These are phyloP conservation scores for Acleris holmiana DNA, from an alignment of 2,888 invertebrate genomes.

Conservation along the genomic window DNA sequence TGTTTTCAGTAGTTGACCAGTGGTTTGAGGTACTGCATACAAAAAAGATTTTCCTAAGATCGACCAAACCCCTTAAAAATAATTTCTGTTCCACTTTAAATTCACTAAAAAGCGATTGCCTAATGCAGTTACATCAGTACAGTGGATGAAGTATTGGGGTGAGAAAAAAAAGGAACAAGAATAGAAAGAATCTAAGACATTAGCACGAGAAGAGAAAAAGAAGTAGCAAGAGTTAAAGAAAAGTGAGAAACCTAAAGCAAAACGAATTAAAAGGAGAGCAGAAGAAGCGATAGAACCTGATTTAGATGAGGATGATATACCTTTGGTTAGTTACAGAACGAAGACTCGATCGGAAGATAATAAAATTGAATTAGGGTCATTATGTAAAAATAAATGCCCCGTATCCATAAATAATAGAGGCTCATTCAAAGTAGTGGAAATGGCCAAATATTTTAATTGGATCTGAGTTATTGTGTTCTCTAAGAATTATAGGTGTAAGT, in stretches of 20 bases:
- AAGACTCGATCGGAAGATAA: too few relatives aligned
- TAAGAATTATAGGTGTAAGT: too few relatives aligned
- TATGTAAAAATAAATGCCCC: background rate
- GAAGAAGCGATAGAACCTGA: background rate
- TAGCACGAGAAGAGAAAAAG: background rate
- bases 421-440: slow-evolving; percentile 2
- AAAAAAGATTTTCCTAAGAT: too few relatives aligned
- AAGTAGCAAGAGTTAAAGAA: background rate
- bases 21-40: too few relatives aligned
- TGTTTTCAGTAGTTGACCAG: too few relatives aligned
- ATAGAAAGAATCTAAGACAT: background rate
- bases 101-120: background rate
- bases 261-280: background rate
- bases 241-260: background rate
- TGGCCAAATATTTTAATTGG: slow-evolving; percentile 3
- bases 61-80: too few relatives aligned
- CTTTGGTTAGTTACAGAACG: too few relatives aligned
- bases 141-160: background rate
- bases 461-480: background rate
- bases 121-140: slow-evolving; percentile 1
- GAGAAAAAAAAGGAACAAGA: slow-evolving; percentile 3
- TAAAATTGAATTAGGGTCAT: background rate
- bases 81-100: too few relatives aligned
- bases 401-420: slow-evolving; percentile 1
- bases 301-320: too few relatives aligned